Evolutionary conservation across 2,888 invertebrate species (phyloP).

Genomic region (Hymenopus coronatus): DNA sequence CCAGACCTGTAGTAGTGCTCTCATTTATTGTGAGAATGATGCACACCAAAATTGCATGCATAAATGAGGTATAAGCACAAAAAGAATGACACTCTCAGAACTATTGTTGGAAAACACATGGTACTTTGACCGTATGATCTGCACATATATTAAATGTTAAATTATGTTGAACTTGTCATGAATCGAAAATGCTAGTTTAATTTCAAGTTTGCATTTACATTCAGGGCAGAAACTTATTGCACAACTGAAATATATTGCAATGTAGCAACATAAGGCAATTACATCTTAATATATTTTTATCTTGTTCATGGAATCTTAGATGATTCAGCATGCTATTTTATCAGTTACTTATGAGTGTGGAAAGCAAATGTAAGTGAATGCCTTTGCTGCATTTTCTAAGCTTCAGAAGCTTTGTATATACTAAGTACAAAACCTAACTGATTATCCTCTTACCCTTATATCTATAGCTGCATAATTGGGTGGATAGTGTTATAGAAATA

Average conservation of each 20-base stretch:
- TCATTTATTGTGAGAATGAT: too few species aligned
- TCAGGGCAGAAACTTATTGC: too few species aligned
- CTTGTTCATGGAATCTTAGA: background rate
- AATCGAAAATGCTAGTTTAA: background rate
- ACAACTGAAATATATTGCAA: background rate
- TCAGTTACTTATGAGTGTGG: background rate
- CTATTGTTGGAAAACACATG: too few species aligned
- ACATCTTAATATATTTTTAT: background rate
- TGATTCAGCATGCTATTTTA: background rate
- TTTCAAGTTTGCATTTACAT: too few species aligned
- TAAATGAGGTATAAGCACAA: too few species aligned
- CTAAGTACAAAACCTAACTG: background rate
- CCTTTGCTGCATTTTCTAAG: background rate
- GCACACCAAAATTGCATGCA: too few species aligned
- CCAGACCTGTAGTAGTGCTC: too few species aligned
- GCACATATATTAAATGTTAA: too few species aligned
- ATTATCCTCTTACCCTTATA: background rate
- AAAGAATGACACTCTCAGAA: too few species aligned
- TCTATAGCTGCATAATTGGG: background rate
- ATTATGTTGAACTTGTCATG: background rate
- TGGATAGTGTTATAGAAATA: background rate
- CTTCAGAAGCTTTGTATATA: background rate
- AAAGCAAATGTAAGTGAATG: background rate
- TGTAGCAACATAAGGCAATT: background rate
- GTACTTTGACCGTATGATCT: too few species aligned